Base-by-base conservation (phyloP, 2,797 vertebrate species). In the Neosilurus hyrtlii region DNA sequence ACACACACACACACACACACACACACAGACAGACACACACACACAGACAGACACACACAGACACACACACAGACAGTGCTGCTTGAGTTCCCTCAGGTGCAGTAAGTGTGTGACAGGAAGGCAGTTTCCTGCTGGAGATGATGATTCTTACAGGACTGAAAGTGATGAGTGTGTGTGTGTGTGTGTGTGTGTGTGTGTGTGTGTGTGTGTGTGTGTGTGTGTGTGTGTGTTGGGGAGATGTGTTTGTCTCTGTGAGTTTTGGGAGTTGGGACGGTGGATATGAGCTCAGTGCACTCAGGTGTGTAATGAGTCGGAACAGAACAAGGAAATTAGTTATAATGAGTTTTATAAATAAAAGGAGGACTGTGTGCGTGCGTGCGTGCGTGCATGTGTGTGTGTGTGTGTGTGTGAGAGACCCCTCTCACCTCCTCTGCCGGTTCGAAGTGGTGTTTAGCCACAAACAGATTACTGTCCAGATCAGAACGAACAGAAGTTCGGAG, bases 381-480 rank as follows among this genome's bases (percentile, higher is more conserved):
- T 2, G 68, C 89, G 90, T 30, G 51, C 18, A 49, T 71, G 68
- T 51, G 35, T 73, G 49, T 73, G 49, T 49, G 67, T 70, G 43
- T 70, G 20, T 68, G 65, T 70, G n/a, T 4, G 51, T 43, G 56
- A 30, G 57, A 51, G 35, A 71, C 30, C 66, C 49, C 22, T 71
- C 24, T 59, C 66, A 43, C 79, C 74, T 59, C 57, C 11, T 61
- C 30, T 43, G 56, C 30, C 6, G 20, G 56, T n/a, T 76, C 6
- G 3, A 4, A 90, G 89, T 88, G 2, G 80, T 94, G 91, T 94
- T 94, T 94, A 89, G 87, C 93, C 93, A 93, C 94, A 94, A 94
- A 94, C 93, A 94, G 92, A 93, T 92, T 93, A 94, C 93, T 89
- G 88, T 87, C 89, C 90, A 89, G 91, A 89, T 88, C 71, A 80